Percentiles rank a stretch among this genome's conserved stretches.
These are phyloP conservation scores for Syngnathus scovelli DNA, from an alignment of 2,113 vertebrate species.

Conservation along the genomic window DNA sequence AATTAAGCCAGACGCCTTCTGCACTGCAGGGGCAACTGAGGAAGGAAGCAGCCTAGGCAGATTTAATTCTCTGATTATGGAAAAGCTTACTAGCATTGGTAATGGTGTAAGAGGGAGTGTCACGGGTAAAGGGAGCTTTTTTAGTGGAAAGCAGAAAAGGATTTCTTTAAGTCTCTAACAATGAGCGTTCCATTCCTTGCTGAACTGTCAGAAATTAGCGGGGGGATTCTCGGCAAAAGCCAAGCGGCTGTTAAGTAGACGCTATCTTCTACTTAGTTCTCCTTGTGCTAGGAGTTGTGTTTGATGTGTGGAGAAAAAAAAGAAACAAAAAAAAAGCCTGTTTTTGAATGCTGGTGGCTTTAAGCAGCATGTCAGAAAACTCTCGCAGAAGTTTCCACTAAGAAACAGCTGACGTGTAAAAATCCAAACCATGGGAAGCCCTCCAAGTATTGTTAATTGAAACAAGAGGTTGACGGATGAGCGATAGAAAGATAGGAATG, in stretches of 20 bases:
- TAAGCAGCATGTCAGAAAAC: conserved; percentile 47
- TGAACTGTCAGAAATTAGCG: conserved; percentile 39
- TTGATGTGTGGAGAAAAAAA: conserved; percentile 34
- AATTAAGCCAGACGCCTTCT: conserved; percentile 60
- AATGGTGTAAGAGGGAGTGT: conserved; percentile 51
- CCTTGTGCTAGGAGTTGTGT: conserved; percentile 38
- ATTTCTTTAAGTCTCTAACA: conserved; percentile 64
- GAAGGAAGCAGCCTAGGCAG: conserved; percentile 44
- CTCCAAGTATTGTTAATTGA: conserved; percentile 64
- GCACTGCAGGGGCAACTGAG: conserved; percentile 46
- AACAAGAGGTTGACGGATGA: conserved; percentile 53
- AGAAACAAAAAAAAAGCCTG: conserved; percentile 22
- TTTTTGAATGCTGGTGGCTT: conserved; percentile 42
- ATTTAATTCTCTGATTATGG: conserved; percentile 59
- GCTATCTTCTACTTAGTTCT: conserved; percentile 49
- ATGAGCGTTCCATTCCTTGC: conserved; percentile 49
- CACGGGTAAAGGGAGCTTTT: conserved; percentile 36
- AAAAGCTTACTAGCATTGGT: conserved; percentile 42
- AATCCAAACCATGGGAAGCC: conserved; percentile 47
- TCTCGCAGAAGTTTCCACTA: conserved; percentile 35
- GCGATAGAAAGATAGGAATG: conserved; percentile 50
- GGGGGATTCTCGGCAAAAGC: conserved; percentile 42
- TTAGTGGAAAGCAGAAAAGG: conserved; percentile 44
- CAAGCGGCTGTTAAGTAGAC: conserved; percentile 63
- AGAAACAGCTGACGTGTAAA: conserved; percentile 48